These are phyloP conservation scores for Pseudopodoces humilis DNA, from an alignment of 2,113 vertebrate species.

Conservation along the genomic window DNA sequence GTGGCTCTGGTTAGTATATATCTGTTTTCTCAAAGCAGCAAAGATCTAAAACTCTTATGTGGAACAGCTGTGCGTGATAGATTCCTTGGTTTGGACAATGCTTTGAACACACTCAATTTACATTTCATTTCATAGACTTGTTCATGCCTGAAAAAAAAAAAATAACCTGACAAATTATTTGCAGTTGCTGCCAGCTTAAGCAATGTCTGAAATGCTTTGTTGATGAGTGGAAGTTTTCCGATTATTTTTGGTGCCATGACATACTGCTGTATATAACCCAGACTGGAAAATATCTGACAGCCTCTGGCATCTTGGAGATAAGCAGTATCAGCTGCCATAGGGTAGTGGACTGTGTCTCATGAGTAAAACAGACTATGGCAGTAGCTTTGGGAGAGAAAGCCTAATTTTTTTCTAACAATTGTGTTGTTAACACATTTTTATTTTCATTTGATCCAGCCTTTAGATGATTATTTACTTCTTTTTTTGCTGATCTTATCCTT, in stretches of 20 bases:
- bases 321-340: not conserved
- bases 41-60: not conserved
- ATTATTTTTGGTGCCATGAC: not conserved
- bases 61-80: not conserved
- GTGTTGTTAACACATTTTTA: not conserved
- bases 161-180: not conserved
- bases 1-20: not conserved
- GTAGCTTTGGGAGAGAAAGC: not conserved
- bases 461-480: not conserved
- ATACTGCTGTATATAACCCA: not conserved
- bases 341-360: not conserved
- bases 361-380: not conserved
- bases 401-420: not conserved
- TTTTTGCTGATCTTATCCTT: not conserved
- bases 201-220: not conserved
- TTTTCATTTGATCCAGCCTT: not conserved
- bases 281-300: not conserved
- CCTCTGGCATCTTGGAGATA: slow-evolving; percentile 16
- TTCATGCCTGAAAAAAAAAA: slow-evolving; percentile 35
- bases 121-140: slow-evolving; percentile 11
- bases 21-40: not conserved
- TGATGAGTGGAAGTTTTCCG: not conserved
- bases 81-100: not conserved
- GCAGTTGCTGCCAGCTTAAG: not conserved
- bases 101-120: slow-evolving; percentile 26